These are phyloP conservation scores for Chaetodon trifascialis DNA, from an alignment of 2,113 vertebrate genomes.

Conservation along the genomic window DNA sequence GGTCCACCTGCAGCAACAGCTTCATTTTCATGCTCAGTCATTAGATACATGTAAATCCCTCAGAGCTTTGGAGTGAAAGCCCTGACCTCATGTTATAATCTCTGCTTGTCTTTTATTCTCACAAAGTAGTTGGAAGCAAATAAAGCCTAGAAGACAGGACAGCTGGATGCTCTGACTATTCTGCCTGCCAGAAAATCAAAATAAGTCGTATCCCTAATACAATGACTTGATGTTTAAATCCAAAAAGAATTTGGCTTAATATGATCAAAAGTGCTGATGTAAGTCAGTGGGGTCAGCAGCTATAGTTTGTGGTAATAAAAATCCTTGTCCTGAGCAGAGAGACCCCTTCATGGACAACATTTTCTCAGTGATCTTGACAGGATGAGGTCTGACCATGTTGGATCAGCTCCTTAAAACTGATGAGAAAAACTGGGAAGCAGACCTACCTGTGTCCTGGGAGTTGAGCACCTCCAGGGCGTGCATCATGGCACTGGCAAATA, in stretches of 20 bases:
- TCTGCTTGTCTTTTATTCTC: not conserved
- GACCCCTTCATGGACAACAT: not conserved
- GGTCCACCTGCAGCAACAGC: not conserved
- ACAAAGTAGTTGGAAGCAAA: not conserved
- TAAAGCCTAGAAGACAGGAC: too few species aligned
- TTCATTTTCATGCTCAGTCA: not conserved
- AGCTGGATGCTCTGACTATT: not conserved
- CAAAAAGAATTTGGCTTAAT: not conserved
- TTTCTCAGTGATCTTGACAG: not conserved
- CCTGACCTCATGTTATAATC: not conserved
- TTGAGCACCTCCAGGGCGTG: constrained; percentile 99
- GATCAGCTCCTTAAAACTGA: not conserved
- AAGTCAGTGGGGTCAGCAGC: not conserved
- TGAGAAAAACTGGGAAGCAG: constrained; percentile 26
- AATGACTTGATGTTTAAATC: not conserved
- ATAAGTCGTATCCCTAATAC: not conserved
- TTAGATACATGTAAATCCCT: not conserved
- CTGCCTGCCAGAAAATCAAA: not conserved
- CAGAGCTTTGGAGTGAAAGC: not conserved
- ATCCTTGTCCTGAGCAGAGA: not conserved
- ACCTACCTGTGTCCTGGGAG: constrained; percentile 94
- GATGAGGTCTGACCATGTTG: not conserved
- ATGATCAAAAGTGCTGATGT: not conserved
- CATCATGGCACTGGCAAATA: constrained; percentile 99
- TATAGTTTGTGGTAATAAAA: not conserved